Percentiles rank a stretch among this genome's conserved stretches.
phyloP scores from a whole-genome alignment of 2,888 invertebrate genomes.

The Brachypterus glaber region DNA sequence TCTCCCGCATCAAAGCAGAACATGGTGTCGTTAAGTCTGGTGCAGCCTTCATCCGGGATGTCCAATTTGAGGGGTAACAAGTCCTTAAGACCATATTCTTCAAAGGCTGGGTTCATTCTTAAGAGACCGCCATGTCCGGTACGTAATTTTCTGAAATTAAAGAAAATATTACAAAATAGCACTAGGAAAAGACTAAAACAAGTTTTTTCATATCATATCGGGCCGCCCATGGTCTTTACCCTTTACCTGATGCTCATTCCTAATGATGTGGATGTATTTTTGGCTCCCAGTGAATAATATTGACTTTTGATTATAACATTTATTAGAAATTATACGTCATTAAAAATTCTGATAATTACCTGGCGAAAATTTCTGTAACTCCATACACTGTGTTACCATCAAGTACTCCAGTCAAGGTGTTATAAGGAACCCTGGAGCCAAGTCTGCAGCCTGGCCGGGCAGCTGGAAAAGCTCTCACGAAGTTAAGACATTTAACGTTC shows the following conservation, averaged over 20 bases:
- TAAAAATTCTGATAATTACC: conserved; percentile 39
- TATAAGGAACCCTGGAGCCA: conserved; percentile 78
- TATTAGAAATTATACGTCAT: not conserved
- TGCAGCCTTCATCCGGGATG: conserved; percentile 87
- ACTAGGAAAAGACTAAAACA: no score
- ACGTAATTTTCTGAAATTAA: conserved; percentile 58
- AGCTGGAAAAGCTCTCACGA: conserved; percentile 81
- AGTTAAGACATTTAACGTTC: conserved; percentile 79
- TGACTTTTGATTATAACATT: not conserved
- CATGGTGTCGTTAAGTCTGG: conserved; percentile 79
- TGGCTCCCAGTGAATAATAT: not conserved
- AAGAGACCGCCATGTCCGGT: conserved; percentile 73
- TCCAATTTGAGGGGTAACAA: conserved; percentile 78
- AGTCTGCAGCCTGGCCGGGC: conserved; percentile 79
- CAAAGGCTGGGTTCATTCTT: conserved; percentile 82
- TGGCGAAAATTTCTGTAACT: conserved; percentile 69
- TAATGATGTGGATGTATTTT: not conserved
- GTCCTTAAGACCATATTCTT: conserved; percentile 79
- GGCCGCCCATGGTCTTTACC: no score
- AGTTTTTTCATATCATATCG: no score
- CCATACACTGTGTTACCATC: conserved; percentile 90
- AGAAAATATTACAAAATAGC: conserved; percentile 6
- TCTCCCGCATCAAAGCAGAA: conserved; percentile 91
- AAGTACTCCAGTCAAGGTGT: conserved; percentile 74
- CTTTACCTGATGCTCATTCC: not conserved